These are phyloP conservation scores for Lacanobia wlatinum DNA, from an alignment of 2,888 invertebrate species.

Conservation along the genomic window DNA sequence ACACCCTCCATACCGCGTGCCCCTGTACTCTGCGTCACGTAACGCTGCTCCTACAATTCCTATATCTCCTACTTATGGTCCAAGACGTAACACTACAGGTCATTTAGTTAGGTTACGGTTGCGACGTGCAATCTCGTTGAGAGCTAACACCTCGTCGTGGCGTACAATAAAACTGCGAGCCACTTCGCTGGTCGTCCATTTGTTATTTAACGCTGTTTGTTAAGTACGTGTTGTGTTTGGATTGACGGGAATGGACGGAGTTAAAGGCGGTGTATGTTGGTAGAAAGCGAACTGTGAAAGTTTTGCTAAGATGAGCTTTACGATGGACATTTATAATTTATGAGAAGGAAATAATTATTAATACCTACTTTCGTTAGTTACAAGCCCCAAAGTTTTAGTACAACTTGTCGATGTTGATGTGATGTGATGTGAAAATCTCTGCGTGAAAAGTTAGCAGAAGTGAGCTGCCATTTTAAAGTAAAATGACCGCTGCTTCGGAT, in stretches of 20 bases:
- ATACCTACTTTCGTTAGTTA: too few species aligned
- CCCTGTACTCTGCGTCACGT: too few species aligned
- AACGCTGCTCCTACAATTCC: background rate
- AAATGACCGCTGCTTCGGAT: background rate
- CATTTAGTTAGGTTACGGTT: conserved; percentile 49
- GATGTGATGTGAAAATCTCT: background rate
- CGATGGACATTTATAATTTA: too few species aligned
- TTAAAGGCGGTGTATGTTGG: background rate
- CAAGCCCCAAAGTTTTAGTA: too few species aligned
- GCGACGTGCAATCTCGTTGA: conserved; percentile 70
- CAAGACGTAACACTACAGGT: conserved; percentile 32
- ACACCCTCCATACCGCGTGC: too few species aligned
- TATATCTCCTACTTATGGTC: conserved; percentile 20
- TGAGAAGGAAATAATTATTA: too few species aligned
- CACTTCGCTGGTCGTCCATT: conserved; percentile 65
- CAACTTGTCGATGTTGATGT: background rate
- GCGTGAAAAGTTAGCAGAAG: background rate
- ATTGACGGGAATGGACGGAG: conserved; percentile 21
- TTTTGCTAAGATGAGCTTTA: background rate
- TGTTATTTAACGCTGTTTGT: conserved; percentile 62
- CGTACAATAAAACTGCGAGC: conserved; percentile 64
- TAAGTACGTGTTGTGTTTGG: conserved; percentile 38
- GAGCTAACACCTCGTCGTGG: conserved; percentile 62
- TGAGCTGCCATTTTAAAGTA: too few species aligned
- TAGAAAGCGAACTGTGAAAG: background rate